Evolutionary conservation across 2,113 vertebrate genomes (phyloP).

Genomic region (Microcebus tavaratra): DNA sequence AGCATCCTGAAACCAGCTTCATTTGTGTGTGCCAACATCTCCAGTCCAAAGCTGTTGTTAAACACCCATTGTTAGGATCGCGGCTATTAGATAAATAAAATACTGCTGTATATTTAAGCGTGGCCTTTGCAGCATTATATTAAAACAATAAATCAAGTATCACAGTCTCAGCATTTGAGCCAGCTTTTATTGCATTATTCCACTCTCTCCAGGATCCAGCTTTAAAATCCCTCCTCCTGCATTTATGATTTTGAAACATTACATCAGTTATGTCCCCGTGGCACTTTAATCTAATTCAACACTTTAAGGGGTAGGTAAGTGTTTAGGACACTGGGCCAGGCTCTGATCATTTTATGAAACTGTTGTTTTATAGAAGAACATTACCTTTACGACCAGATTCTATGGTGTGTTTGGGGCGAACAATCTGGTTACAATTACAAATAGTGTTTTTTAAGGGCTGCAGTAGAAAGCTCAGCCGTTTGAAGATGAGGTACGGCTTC

Average conservation of each 20-base stretch:
- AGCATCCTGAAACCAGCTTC: not conserved
- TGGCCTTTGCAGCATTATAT: conserved; percentile 81
- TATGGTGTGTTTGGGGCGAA: conserved; percentile 15
- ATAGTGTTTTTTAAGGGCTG: conserved; percentile 52
- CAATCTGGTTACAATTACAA: conserved; percentile 73
- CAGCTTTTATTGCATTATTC: conserved; percentile 80
- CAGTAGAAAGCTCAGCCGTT: conserved; percentile 51
- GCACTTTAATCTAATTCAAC: conserved; percentile 76
- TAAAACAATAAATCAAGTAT: conserved; percentile 87
- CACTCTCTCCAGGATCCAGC: conserved; percentile 73
- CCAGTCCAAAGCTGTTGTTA: conserved; percentile 48
- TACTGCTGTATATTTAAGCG: conserved; percentile 71
- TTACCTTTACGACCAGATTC: conserved; percentile 75
- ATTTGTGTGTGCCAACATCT: not conserved
- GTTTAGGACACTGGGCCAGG: conserved; percentile 68
- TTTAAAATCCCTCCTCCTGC: conserved; percentile 74
- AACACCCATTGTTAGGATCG: conserved; percentile 60
- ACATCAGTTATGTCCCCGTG: conserved; percentile 74
- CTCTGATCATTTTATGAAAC: conserved; percentile 74
- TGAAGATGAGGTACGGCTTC: conserved; percentile 66
- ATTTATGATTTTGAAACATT: conserved; percentile 83
- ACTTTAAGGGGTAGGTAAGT: conserved; percentile 70
- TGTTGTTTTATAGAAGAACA: conserved; percentile 75
- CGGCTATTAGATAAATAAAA: conserved; percentile 77
- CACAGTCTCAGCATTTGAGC: conserved; percentile 74